Conservation (phyloP, 2,113 vertebrate species). For the Micromys minutus region DNA sequence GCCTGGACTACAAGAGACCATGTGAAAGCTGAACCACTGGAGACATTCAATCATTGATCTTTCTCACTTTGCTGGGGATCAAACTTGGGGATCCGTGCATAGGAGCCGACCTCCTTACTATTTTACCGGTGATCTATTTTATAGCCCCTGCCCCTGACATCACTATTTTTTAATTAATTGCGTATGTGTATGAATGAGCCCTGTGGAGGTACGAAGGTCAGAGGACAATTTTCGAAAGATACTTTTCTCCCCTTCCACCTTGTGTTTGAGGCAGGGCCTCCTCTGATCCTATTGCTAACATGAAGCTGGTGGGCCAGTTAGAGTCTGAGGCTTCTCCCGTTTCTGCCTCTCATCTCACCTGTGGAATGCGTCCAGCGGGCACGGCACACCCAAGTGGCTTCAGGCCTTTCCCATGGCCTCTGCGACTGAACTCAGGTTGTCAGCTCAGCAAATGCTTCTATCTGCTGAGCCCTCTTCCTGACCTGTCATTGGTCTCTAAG, state of each 20-base stretch:
- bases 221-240: not conserved
- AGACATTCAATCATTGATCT: not conserved
- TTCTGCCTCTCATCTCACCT: not conserved
- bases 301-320: not conserved
- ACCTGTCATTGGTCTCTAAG: not conserved
- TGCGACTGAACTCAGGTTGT: not conserved
- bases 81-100: too few relatives aligned
- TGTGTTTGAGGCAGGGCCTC: not conserved
- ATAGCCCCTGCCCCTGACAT: not conserved
- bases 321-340: not conserved
- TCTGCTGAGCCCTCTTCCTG: not conserved
- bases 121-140: not conserved
- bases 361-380: not conserved
- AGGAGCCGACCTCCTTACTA: not conserved
- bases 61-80: not conserved
- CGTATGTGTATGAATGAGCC: not conserved
- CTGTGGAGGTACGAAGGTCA: not conserved
- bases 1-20: not conserved
- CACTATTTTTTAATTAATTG: not conserved
- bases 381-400: not conserved
- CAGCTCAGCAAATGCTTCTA: not conserved
- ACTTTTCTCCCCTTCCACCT: not conserved
- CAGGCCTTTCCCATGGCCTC: not conserved
- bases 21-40: not conserved
- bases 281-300: not conserved